Evolutionary conservation across 2,888 invertebrate species (phyloP).

Genomic region (Petrolisthes manimaculis): DNA sequence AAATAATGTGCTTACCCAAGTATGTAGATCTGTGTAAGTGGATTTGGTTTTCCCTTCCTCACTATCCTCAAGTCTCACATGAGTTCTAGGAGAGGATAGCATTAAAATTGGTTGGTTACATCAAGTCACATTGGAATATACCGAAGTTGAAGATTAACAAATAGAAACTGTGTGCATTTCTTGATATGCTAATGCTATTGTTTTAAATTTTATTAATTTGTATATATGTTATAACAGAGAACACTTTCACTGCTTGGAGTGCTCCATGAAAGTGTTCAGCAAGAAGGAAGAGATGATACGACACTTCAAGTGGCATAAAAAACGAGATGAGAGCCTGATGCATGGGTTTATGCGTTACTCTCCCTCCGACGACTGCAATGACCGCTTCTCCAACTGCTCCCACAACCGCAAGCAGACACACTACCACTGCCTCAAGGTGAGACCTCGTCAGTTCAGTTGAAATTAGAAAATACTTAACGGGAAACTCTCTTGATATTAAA

Average conservation of each 20-base stretch:
- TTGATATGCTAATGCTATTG: background rate
- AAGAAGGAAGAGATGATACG: slow-evolving; percentile 99
- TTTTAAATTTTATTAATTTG: background rate
- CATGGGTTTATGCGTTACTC: slow-evolving; percentile 96
- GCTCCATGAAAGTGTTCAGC: slow-evolving; percentile 87
- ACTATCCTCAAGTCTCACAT: no score
- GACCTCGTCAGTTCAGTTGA: no score
- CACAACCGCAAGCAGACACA: slow-evolving; percentile 96
- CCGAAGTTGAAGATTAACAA: no score
- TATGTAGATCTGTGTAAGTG: no score
- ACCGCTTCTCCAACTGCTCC: slow-evolving; percentile 78
- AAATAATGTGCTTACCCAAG: no score
- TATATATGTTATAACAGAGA: slow-evolving; percentile 75
- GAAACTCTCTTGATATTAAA: no score
- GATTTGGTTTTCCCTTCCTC: no score
- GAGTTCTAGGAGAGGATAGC: no score
- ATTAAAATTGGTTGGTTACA: no score
- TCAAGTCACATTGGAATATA: no score
- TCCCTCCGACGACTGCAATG: slow-evolving; percentile 93
- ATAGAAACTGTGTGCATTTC: background rate
- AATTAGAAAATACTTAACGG: no score
- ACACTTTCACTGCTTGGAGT: slow-evolving; percentile 93
- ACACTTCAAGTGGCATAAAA: slow-evolving; percentile 99
- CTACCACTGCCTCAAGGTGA: slow-evolving; percentile 94
- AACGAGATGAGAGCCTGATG: slow-evolving; percentile 94